These are phyloP conservation scores for Muscidifurax raptorellus DNA, from an alignment of 1,140 invertebrate species.

Conservation along the genomic window DNA sequence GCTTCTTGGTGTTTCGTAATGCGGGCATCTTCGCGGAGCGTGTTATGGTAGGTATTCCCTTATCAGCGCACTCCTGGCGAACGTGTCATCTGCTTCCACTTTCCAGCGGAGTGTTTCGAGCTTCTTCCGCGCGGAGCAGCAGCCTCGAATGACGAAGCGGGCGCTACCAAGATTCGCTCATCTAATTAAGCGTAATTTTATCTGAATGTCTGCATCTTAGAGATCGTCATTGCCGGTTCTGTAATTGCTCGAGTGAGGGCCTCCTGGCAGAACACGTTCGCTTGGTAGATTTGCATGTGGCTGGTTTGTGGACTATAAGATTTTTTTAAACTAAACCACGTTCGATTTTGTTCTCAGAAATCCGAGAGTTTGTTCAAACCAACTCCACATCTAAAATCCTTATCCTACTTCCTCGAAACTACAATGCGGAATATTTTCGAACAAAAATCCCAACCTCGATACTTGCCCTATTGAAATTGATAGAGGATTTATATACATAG, in stretches of 20 bases:
- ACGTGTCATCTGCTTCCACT: conserved; percentile 53
- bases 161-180: background rate
- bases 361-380: background rate
- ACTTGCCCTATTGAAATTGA: conserved; percentile 46
- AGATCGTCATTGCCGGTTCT: conserved; percentile 30
- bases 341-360: background rate
- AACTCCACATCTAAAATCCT: background rate
- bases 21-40: conserved; percentile 47
- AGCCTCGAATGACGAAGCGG: conserved; percentile 15
- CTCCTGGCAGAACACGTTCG: background rate
- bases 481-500: conserved; percentile 45
- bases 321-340: background rate
- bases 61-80: conserved; percentile 53
- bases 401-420: background rate
- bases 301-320: background rate
- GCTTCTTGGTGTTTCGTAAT: conserved; percentile 36
- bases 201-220: conserved; percentile 43
- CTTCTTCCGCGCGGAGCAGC: background rate
- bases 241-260: conserved; percentile 29
- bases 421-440: conserved; percentile 28
- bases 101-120: background rate
- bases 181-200: conserved; percentile 51
- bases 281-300: no score
- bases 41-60: conserved; percentile 41
- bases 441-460: conserved; percentile 26